Percentiles rank a stretch among this genome's conserved stretches.
These are phyloP conservation scores for Epinotia bilunana DNA, from an alignment of 2,888 invertebrate genomes.

Conservation along the genomic window DNA sequence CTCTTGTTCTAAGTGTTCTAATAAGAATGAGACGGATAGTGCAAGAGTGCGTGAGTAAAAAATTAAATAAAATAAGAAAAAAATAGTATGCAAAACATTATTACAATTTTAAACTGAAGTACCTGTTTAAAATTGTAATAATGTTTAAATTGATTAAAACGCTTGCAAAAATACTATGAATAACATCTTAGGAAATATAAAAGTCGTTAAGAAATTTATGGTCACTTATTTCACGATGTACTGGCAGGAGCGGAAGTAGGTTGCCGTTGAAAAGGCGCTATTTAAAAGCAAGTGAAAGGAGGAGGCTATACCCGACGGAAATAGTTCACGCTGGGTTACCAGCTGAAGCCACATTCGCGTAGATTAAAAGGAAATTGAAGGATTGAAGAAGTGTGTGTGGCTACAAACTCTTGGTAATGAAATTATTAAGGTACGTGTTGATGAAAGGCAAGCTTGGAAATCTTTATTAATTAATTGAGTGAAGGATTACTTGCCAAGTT, in stretches of 20 bases:
- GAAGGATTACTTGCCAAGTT: not conserved
- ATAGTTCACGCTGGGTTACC: conserved; percentile 41
- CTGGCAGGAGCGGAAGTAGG: conserved; percentile 28
- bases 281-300: conserved; percentile 36
- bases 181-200: not conserved
- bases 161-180: not conserved
- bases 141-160: too few relatives aligned
- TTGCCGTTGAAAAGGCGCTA: conserved; percentile 40
- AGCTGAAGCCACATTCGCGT: conserved; percentile 37
- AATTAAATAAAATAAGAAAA: too few relatives aligned
- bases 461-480: not conserved
- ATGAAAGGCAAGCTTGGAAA: conserved; percentile 19
- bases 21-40: too few relatives aligned
- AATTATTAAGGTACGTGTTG: conserved; percentile 11
- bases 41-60: too few relatives aligned
- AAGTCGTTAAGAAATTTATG: conserved; percentile 1
- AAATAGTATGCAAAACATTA: too few relatives aligned
- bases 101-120: too few relatives aligned
- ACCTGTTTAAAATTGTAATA: too few relatives aligned
- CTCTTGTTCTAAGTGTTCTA: too few relatives aligned
- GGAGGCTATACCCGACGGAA: conserved; percentile 34
- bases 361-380: conserved; percentile 41
- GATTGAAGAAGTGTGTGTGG: not conserved
- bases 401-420: conserved; percentile 8
- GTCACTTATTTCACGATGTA: conserved; percentile 10